Conservation (phyloP, 2,113 vertebrate species). For the Uria aalge region DNA sequence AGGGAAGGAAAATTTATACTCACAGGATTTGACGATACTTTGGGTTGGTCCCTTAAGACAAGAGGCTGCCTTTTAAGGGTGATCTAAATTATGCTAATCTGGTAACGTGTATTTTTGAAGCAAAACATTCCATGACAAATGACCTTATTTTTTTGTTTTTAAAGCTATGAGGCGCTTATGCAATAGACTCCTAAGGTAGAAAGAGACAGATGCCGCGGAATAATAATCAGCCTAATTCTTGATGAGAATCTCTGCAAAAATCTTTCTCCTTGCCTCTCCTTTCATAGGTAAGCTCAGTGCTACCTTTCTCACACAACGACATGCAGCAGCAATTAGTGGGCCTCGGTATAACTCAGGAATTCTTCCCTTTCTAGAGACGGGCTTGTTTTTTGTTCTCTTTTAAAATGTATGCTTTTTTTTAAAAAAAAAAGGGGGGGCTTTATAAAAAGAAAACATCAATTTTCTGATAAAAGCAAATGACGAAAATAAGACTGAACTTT, state of each 20-base stretch:
- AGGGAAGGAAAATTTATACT: neutral
- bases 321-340: neutral
- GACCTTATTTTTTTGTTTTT: conserved; percentile 68
- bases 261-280: neutral
- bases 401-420: neutral
- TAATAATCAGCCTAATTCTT: conserved; percentile 48
- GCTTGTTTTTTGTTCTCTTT: neutral
- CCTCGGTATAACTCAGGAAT: neutral
- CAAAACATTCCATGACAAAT: conserved; percentile 55
- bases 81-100: conserved; percentile 55
- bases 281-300: neutral
- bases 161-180: conserved; percentile 46
- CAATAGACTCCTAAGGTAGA: conserved; percentile 57
- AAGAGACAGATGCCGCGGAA: conserved; percentile 41
- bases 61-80: conserved; percentile 17
- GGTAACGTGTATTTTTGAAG: conserved; percentile 49
- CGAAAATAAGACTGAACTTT: neutral
- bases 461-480: neutral
- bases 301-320: neutral
- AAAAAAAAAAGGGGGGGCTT: neutral
- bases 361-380: neutral
- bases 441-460: neutral
- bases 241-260: conserved; percentile 3
- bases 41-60: conserved; percentile 28
- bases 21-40: neutral